Evolutionary conservation across 2,888 invertebrate genomes (phyloP).

Genomic region (Petrophora chlorosata): DNA sequence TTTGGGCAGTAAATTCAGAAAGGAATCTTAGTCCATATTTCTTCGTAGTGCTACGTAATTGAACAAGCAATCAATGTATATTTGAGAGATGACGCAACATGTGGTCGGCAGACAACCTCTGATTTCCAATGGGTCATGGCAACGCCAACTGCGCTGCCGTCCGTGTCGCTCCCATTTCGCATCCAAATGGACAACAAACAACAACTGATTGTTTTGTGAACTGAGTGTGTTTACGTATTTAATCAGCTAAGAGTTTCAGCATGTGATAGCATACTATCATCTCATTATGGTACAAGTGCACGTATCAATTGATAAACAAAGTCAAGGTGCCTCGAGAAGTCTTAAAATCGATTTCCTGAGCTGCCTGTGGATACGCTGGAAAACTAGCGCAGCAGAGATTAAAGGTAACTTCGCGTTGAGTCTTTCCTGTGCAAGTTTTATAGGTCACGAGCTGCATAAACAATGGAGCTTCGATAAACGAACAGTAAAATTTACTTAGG

Average conservation of each 20-base stretch:
- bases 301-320: background rate
- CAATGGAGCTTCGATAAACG: constrained; percentile 58
- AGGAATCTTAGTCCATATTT: constrained; percentile 19
- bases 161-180: constrained; percentile 38
- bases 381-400: background rate
- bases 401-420: constrained; percentile 22
- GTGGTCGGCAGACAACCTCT: constrained; percentile 42
- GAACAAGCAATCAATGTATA: constrained; percentile 46
- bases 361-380: background rate
- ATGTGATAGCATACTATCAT: background rate
- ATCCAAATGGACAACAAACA: constrained; percentile 40
- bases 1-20: constrained; percentile 2
- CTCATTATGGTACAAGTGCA: too few species aligned
- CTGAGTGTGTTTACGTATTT: constrained; percentile 17
- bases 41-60: constrained; percentile 34
- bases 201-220: constrained; percentile 35
- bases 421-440: constrained; percentile 41
- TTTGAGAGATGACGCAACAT: constrained; percentile 52
- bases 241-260: constrained; percentile 16
- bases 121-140: constrained; percentile 47
- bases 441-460: constrained; percentile 57
- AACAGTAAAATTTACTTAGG: constrained; percentile 53
- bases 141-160: constrained; percentile 33
- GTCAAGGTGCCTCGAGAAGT: background rate
- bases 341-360: background rate